phyloP scores from a whole-genome alignment of 2,113 vertebrate genomes.

The Ceyx cyanopectus region DNA sequence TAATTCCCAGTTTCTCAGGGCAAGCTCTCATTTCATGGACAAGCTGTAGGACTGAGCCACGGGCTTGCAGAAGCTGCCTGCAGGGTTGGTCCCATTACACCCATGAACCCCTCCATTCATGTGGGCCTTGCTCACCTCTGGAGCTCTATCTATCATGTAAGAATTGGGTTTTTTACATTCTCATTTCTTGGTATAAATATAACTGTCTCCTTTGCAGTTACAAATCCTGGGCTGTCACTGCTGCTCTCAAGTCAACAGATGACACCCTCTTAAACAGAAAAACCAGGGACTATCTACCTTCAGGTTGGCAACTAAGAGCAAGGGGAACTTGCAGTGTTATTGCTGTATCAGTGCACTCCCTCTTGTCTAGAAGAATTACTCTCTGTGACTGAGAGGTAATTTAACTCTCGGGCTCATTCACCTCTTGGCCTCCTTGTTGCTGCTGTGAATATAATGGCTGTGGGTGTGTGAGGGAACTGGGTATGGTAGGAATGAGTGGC shows the following conservation, averaged over 20 bases:
- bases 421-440: constrained; percentile 39
- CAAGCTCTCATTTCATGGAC: not conserved
- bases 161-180: not conserved
- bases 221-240: not conserved
- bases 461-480: fast-evolving
- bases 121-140: not conserved
- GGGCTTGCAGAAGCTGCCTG: not conserved
- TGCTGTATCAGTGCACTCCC: not conserved
- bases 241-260: not conserved
- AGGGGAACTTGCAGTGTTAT: not conserved
- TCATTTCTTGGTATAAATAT: not conserved
- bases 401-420: constrained; percentile 40
- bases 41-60: not conserved
- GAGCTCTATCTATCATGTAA: not conserved
- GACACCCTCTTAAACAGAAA: not conserved
- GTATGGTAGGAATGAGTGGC: not conserved
- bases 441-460: constrained; percentile 23
- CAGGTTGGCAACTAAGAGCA: not conserved
- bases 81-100: not conserved
- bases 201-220: not conserved
- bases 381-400: constrained; percentile 44
- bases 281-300: not conserved
- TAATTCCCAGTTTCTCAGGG: not conserved
- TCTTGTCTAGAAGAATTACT: constrained; percentile 59
- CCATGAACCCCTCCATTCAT: fast-evolving